Conservation (phyloP, 2,888 invertebrate genomes). For the Agapostemon virescens region DNA sequence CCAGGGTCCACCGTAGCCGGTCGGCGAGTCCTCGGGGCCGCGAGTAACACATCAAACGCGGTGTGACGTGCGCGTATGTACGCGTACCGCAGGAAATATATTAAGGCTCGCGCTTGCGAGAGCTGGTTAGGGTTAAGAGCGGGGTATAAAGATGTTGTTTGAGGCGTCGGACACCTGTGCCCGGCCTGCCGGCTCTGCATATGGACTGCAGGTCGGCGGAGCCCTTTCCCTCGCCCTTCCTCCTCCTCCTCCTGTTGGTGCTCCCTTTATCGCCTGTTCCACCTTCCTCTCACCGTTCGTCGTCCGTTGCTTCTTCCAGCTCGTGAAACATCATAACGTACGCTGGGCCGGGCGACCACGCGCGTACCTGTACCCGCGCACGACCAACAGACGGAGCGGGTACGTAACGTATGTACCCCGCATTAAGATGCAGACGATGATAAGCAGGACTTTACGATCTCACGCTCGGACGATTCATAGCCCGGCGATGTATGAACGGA, state of each 20-base stretch:
- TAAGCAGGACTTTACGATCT: conserved; percentile 80
- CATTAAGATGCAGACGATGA: conserved; percentile 79
- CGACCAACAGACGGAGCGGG: conserved; percentile 56
- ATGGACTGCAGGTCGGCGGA: conserved; percentile 54
- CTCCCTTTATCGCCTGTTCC: conserved; percentile 22
- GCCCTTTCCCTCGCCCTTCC: conserved; percentile 25
- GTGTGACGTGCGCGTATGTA: conserved; percentile 44
- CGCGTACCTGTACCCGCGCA: conserved; percentile 50
- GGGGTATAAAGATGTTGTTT: conserved; percentile 78
- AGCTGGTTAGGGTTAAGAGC: conserved; percentile 72
- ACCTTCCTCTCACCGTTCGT: conserved; percentile 31
- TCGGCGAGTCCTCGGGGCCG: background rate
- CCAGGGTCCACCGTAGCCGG: background rate
- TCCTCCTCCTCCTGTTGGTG: conserved; percentile 19
- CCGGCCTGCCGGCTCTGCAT: conserved; percentile 66
- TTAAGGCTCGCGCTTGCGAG: conserved; percentile 59
- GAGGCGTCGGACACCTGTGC: conserved; percentile 79
- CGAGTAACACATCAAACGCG: conserved; percentile 55
- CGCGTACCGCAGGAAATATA: conserved; percentile 65
- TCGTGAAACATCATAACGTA: conserved; percentile 60
- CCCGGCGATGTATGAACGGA: conserved; percentile 75
- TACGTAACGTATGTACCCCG: conserved; percentile 72
- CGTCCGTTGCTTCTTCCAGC: conserved; percentile 36
- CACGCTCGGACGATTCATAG: conserved; percentile 79
- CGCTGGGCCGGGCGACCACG: conserved; percentile 41